Evolutionary conservation across 2,797 vertebrate genomes (phyloP).

Genomic region (Falco rusticolus): DNA sequence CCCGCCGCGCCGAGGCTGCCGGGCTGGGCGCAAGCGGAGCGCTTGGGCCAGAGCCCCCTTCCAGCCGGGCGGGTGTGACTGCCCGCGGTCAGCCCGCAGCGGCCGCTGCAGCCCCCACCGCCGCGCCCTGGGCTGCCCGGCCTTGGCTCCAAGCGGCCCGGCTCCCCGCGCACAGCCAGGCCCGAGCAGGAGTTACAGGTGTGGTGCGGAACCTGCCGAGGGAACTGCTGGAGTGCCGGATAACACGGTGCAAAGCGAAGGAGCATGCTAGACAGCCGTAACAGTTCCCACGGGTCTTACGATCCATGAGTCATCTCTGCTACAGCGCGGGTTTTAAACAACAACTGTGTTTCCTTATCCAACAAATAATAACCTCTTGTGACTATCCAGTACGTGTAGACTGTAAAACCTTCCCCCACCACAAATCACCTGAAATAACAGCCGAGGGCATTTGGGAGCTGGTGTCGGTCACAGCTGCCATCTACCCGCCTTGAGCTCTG

Average conservation of each 20-base stretch:
- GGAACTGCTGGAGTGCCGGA: neutral
- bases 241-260: neutral
- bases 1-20: neutral
- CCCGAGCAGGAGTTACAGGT: neutral
- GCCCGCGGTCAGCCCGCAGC: neutral
- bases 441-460: neutral
- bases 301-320: neutral
- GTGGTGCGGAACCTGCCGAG: neutral
- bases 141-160: neutral
- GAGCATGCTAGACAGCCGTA: neutral
- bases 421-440: neutral
- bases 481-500: neutral
- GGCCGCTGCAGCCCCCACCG: neutral
- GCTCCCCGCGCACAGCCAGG: neutral
- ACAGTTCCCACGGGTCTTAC: neutral
- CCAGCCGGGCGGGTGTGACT: neutral
- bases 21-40: neutral
- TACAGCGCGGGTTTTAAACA: neutral
- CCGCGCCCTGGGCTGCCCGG: neutral
- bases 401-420: neutral
- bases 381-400: accelerated
- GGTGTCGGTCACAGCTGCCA: accelerated
- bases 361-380: neutral
- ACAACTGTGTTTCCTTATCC: neutral
- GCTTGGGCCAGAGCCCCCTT: neutral